Base-by-base conservation (phyloP, 2,797 vertebrate species). In the Novumbra hubbsi region DNA sequence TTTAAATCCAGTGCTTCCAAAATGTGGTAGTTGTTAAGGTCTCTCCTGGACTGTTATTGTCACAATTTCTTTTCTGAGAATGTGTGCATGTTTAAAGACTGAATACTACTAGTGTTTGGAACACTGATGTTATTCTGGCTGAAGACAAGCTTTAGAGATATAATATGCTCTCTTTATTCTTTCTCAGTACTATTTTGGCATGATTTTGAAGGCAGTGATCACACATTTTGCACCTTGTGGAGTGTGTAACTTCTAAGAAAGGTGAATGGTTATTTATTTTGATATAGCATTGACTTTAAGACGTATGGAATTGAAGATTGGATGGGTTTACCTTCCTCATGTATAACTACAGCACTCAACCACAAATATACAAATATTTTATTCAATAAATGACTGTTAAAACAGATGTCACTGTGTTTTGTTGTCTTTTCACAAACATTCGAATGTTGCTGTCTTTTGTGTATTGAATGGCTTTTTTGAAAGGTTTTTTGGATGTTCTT, bases 321-420 rank as follows among this genome's bases (percentile, higher is more conserved):
- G 78, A 72, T 48, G 77, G 11, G 21, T 62, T 73, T 41, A 50
- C 80, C 73, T 82, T 76, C 81, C 81, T 81, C 70, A 74, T 83
- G 76, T 83, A 52, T 85, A 79, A 88, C 75, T 87, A 87, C 92
- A 93, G 93, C 92, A 94, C 92, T 93, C 79, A 81, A 89, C 89
- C 77, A 70, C 88, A 87, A 92, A 92, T 91, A 88, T 85, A 70
- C 88, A 87, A 92, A 92, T 91, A 88, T 85, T 71, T 85, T 76
- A 91, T 93, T 92, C 78, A 92, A 92, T 83, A 69, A 71, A 71
- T 60, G 91, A 94, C 93, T 94, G 90, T 93, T 93, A 90, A 91
- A 89, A 79, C 64, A 72, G 17, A 65, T 2, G 15, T 32, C 4
- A 30, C 63, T 30, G 12, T 64, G 48, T 70, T n/a, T 30, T 45